Base-by-base conservation (phyloP, 2,113 vertebrate genomes). In the Anas platyrhynchos region DNA sequence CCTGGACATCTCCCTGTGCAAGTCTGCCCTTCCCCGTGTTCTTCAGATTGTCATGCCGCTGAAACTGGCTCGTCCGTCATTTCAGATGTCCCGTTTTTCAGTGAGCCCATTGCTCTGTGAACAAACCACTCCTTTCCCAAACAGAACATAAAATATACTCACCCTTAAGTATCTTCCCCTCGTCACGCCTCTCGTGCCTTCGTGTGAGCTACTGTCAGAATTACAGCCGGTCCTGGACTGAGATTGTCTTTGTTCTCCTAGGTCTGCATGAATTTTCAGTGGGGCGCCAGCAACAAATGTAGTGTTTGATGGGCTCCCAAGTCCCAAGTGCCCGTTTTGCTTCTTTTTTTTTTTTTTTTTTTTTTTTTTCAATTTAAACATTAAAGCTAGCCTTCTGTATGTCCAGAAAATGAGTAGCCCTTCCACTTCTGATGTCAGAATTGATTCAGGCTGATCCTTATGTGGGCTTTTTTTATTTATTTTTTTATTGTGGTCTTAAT, bases 111-210 rank as follows among this genome's bases (percentile, higher is more conserved):
- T 80, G 58, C 46, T n/a, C 87, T 75, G 68, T 20, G 38, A 84
- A 18, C 82, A 52, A 43, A 20, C 38, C 6, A 2, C 59, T 18
- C 20, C 54, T 18, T 25, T 75, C 16, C 48, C 32, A 4, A 68
- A 23, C 31, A 59, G 58, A 65, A 58, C 55, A 41, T 62, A n/a
- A 48, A 48, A 34, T 32, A 50, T 11, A 90, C 72, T 93, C 31
- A 79, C 86, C 72, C 1, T 0, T 36, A 59, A 56, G 50, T 29
- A 0, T 20, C 14, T 16, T 54, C n/a, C 79, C 8, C 0, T 71
- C 58, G 81, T 85, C 0, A 0, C n/a, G 41, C n/a, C 36, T 46
- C 71, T 14, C 6, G 21, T 34, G 0, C 0, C 67, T 44, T 29
- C 2, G 43, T 3, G 1, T 72, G 72, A 94, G 63, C 72, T 21